These are phyloP conservation scores for Etia nguti DNA, from an alignment of 2,113 vertebrate genomes.

Conservation along the genomic window DNA sequence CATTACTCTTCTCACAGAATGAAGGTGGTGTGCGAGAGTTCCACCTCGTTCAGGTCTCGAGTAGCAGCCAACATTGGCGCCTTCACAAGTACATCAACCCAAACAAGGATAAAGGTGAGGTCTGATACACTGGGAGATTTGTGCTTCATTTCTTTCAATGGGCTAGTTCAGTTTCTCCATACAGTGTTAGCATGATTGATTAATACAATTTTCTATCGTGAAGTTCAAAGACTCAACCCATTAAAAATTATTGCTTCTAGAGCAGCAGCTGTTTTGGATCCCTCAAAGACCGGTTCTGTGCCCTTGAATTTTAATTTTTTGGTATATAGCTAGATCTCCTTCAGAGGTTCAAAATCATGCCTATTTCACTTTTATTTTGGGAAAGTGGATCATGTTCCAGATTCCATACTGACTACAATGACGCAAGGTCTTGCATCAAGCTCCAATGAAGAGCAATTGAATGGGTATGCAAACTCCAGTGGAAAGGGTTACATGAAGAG, in stretches of 20 bases:
- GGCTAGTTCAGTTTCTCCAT: background rate
- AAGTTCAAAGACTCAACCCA: background rate
- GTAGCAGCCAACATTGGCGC: constrained; percentile 89
- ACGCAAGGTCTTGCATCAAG: background rate
- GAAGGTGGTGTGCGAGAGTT: constrained; percentile 92
- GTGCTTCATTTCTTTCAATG: background rate
- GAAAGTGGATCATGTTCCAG: background rate
- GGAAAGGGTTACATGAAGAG: background rate
- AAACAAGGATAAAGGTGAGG: constrained; percentile 86
- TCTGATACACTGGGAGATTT: background rate
- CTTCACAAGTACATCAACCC: constrained; percentile 88
- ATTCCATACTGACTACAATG: background rate
- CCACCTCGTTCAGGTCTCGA: constrained; percentile 93
- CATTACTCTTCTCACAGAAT: constrained; percentile 70
- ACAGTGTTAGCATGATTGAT: background rate
- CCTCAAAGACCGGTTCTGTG: background rate
- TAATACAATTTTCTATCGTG: background rate
- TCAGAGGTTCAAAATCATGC: background rate
- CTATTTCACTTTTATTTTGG: background rate
- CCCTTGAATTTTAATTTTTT: background rate
- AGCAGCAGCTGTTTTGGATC: background rate
- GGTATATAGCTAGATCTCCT: background rate
- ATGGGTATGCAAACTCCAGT: background rate
- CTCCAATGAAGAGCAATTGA: background rate
- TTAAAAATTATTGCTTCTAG: background rate